Conservation (phyloP, 2,888 invertebrate species). For the Tipula confusa region DNA sequence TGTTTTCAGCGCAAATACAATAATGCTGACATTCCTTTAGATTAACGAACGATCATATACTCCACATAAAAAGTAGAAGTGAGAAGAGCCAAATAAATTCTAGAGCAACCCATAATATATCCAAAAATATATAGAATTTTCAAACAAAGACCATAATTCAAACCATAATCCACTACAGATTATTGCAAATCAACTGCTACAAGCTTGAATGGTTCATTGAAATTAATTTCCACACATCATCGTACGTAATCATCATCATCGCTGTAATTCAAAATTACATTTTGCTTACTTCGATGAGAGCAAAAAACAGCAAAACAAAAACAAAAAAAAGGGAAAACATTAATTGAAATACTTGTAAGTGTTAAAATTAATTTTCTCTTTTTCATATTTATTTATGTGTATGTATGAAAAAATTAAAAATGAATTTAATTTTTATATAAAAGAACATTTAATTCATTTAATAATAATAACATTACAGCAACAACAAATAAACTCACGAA, state of each 20-base stretch:
- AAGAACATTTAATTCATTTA: constrained; percentile 20
- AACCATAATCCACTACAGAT: no score
- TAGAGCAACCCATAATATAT: no score
- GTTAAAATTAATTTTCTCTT: neutral
- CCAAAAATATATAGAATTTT: no score
- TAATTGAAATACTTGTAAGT: constrained; percentile 14
- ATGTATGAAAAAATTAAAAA: neutral
- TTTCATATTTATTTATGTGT: neutral
- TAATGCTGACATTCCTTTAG: no score
- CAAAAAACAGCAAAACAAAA: neutral
- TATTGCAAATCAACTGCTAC: no score
- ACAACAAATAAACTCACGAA: neutral
- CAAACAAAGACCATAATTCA: no score
- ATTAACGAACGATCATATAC: no score
- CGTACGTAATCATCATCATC: neutral
- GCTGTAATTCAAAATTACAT: neutral
- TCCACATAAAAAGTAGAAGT: no score
- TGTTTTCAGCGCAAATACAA: no score
- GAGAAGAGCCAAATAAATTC: no score
- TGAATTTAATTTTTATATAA: neutral
- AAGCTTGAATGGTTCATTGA: no score
- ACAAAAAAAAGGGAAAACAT: neutral
- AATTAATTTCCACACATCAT: neutral
- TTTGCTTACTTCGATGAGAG: no score
- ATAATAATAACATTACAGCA: neutral